phyloP scores from a whole-genome alignment of 2,888 invertebrate species.

The Caenorhabditis sinica region DNA sequence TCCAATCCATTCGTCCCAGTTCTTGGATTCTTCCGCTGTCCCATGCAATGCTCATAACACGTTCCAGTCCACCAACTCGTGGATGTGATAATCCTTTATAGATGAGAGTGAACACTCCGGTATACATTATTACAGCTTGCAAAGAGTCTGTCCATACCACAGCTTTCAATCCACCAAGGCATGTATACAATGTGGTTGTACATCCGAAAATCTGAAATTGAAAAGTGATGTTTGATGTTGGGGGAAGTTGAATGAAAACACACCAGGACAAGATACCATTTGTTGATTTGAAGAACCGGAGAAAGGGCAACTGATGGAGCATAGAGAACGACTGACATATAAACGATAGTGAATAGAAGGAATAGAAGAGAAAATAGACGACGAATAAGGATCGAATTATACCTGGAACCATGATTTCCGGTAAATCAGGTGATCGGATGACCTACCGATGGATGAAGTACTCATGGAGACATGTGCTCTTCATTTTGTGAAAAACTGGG shows the following conservation, averaged over 20 bases:
- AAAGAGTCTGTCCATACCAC: constrained; percentile 80
- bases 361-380: constrained; percentile 76
- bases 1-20: constrained; percentile 69
- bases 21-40: constrained; percentile 75
- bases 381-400: constrained; percentile 75
- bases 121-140: constrained; percentile 79
- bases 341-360: constrained; percentile 76
- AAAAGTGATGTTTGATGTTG: constrained; percentile 38
- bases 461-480: constrained; percentile 78
- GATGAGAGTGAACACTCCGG: constrained; percentile 77
- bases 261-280: constrained; percentile 74
- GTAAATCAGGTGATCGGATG: background rate
- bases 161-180: constrained; percentile 78
- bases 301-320: constrained; percentile 79
- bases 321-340: constrained; percentile 79
- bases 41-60: constrained; percentile 73
- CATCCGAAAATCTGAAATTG: constrained; percentile 75
- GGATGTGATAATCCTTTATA: constrained; percentile 75
- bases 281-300: constrained; percentile 73
- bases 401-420: constrained; percentile 64
- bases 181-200: constrained; percentile 78
- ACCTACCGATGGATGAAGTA: constrained; percentile 78
- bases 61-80: constrained; percentile 74
- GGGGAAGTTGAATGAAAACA: background rate
- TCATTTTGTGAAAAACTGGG: constrained; percentile 81